Conservation (phyloP, 2,113 vertebrate genomes). For the Psittacula cyanocephala region DNA sequence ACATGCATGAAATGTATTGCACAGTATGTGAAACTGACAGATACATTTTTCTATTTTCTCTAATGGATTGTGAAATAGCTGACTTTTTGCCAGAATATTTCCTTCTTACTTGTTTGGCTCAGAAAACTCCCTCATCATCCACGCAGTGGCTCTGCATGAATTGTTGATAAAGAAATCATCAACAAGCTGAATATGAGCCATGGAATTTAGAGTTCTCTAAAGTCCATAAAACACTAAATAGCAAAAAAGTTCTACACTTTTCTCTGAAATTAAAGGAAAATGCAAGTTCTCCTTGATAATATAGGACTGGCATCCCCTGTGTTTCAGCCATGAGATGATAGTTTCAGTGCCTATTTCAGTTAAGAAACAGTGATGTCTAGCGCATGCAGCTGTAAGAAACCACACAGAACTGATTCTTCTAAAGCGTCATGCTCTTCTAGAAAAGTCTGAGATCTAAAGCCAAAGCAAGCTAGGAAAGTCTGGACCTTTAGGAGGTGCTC, state of each 20-base stretch:
- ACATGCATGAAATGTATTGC: neutral
- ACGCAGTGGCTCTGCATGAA: neutral
- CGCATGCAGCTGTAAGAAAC: neutral
- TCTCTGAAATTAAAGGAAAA: neutral
- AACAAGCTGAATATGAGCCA: neutral
- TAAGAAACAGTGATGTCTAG: neutral
- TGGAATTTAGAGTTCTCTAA: neutral
- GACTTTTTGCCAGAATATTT: slow-evolving; percentile 27
- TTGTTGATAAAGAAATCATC: neutral
- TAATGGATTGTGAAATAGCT: slow-evolving; percentile 12
- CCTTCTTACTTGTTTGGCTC: neutral
- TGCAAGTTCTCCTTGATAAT: neutral
- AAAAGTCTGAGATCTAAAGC: neutral
- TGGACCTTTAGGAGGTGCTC: neutral
- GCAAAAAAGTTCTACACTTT: neutral
- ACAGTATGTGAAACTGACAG: neutral
- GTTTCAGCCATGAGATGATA: neutral
- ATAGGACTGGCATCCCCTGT: neutral
- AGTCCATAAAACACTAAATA: neutral
- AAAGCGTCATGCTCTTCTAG: neutral
- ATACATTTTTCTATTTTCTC: neutral
- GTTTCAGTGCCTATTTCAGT: neutral
- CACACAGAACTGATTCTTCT: neutral
- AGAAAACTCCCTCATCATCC: neutral
- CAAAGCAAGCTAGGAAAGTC: neutral